Base-by-base conservation (phyloP, 1,140 invertebrate genomes). In the Aphis gossypii region DNA sequence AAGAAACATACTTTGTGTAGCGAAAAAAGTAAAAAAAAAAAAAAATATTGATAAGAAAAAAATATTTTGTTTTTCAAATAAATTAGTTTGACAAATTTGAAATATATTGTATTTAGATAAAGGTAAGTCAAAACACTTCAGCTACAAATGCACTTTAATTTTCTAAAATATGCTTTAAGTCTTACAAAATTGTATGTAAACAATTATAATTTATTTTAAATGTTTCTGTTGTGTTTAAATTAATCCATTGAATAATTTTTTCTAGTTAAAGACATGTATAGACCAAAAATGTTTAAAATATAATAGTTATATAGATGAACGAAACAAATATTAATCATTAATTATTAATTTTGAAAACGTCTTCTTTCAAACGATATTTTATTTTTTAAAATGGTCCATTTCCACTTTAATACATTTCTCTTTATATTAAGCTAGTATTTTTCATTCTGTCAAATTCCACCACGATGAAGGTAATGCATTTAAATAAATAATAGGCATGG, bases 401-500 rank as follows among this genome's bases (percentile, higher is more conserved):
- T n/a, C 30, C 84, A 48, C 44, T 46, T n/a, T 46, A 46, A 87
- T 87, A 87, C 18, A 48, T 48, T n/a, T 87, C 25, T 48, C 25
- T 87, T 48, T 46, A 87, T 87, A 87, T n/a, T 21, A 48, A 87
- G 48, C 30, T 87, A 48, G 41, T 46, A 48, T 87, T 87, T 48
- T 87, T 87, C 83, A n/a, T 87, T 87, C 84, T 48, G 84, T 48
- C 44, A n/a, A 46, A 87, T 87, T 35, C 84, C 35, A 6, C 41
- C 44, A 48, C 18, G 44, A 48, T 6, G 14, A 48, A 46, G 11
- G 84, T 87, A 46, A 87, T 48, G 84, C 25, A 87, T 48, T 87
- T 48, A n/a, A 87, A 87, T 87, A 87, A 87, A 87, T 87, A 48
- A 87, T 87, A 46, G 44, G 44, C 30, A 48, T 30, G 38, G 41